A percentile compares a stretch with the other conserved stretches of the same genome.
Conservation (phyloP, 2,888 invertebrate genomes). For the Caradrina clavipalpis region DNA sequence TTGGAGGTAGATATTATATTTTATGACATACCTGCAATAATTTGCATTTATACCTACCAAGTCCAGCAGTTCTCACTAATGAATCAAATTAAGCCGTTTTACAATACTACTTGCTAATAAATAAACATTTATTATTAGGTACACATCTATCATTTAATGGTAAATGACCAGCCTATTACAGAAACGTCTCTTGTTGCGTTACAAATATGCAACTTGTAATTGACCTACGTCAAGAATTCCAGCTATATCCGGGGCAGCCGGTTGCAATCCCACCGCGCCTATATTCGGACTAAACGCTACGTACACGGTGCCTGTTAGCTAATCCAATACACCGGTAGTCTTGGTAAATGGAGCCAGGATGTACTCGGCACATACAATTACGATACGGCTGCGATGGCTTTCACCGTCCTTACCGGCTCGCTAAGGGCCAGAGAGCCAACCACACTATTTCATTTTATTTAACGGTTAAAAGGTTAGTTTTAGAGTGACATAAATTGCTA, state of each 20-base stretch:
- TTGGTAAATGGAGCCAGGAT: slow-evolving; percentile 18
- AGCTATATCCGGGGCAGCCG: background rate
- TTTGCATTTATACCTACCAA: too few relatives aligned
- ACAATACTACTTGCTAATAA: too few relatives aligned
- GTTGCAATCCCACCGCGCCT: background rate
- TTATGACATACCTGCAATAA: background rate
- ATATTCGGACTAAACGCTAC: slow-evolving; percentile 5
- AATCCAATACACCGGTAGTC: slow-evolving; percentile 22
- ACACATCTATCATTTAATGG: background rate
- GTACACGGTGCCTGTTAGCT: slow-evolving; percentile 18
- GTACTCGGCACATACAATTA: slow-evolving; percentile 2
- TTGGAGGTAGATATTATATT: background rate
- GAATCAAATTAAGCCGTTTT: too few relatives aligned
- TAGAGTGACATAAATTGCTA: slow-evolving; percentile 23
- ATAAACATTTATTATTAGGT: too few relatives aligned
- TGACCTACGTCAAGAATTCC: slow-evolving; percentile 4
- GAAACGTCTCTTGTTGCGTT: background rate
- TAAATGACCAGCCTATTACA: background rate
- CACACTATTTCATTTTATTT: too few relatives aligned
- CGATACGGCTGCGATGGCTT: slow-evolving; percentile 3
- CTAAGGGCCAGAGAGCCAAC: too few relatives aligned
- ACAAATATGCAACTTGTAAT: background rate
- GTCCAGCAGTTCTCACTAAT: too few relatives aligned
- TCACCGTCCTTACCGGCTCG: background rate
- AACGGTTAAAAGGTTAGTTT: slow-evolving; percentile 42